phyloP scores from a whole-genome alignment of 2,888 invertebrate species.

The Mimachlamys varia region DNA sequence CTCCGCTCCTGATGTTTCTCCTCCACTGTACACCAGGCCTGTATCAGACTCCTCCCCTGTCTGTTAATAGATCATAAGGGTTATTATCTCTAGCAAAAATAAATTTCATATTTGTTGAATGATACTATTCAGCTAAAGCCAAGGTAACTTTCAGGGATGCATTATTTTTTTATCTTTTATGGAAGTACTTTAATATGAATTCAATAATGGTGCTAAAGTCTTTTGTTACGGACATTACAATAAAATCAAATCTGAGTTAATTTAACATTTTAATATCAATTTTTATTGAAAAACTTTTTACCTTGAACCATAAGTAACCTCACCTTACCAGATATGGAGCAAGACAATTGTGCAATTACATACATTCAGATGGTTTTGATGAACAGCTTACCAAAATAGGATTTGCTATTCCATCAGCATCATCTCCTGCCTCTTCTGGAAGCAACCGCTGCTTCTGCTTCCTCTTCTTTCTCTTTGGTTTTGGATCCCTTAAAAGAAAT shows the following conservation, averaged over 20 bases:
- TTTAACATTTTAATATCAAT: too few relatives aligned
- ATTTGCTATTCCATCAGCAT: slow-evolving; percentile 67
- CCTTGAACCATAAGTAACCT: too few relatives aligned
- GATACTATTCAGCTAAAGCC: too few relatives aligned
- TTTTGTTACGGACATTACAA: too few relatives aligned
- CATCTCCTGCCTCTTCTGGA: slow-evolving; percentile 61
- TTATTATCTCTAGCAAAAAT: background rate
- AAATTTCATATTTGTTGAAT: background rate
- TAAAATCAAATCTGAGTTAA: too few relatives aligned
- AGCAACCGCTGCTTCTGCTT: slow-evolving; percentile 60
- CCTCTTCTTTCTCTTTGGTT: slow-evolving; percentile 38
- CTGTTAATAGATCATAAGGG: background rate
- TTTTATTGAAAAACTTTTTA: too few relatives aligned
- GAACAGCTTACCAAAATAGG: slow-evolving; percentile 65
- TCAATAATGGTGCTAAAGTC: too few relatives aligned
- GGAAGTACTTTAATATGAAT: too few relatives aligned
- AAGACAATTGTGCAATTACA: too few relatives aligned
- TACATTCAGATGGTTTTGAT: background rate
- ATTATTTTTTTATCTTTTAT: too few relatives aligned
- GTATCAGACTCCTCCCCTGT: background rate
- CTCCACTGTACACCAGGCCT: slow-evolving; percentile 44
- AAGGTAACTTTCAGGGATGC: too few relatives aligned
- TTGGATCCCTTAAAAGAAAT: slow-evolving; percentile 40
- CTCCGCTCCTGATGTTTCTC: slow-evolving; percentile 40
- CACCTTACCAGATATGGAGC: too few relatives aligned